Conservation (phyloP, 1,140 invertebrate genomes). For the Lepidurus arcticus region DNA sequence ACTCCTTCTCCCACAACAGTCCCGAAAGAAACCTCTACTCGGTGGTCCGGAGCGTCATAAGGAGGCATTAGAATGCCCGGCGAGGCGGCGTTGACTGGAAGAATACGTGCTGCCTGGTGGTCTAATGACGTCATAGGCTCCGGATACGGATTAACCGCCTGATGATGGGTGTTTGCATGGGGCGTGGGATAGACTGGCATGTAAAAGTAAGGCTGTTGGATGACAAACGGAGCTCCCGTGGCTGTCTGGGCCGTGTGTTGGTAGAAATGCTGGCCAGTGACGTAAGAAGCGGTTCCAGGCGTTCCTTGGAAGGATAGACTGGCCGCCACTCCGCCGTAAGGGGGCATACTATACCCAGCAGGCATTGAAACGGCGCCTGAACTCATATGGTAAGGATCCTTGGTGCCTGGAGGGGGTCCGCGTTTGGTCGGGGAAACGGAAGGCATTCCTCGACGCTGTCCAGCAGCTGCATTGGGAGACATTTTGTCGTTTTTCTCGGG, state of each 20-base stretch:
- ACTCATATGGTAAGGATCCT: background rate
- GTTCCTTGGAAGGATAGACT: background rate
- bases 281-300: background rate
- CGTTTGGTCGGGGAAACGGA: background rate
- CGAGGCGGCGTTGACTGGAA: background rate
- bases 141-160: background rate
- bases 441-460: background rate
- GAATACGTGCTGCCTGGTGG: background rate
- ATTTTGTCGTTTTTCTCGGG: background rate
- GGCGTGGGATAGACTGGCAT: background rate
- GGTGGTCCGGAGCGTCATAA: background rate
- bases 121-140: background rate
- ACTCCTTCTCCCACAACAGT: background rate
- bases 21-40: background rate
- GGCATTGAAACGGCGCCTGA: background rate
- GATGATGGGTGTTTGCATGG: background rate
- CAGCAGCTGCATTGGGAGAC: background rate
- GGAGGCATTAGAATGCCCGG: background rate
- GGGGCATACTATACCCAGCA: background rate
- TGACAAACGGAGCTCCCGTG: constrained; percentile 30
- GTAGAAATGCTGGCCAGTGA: constrained; percentile 21
- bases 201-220: constrained; percentile 29
- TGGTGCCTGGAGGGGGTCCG: background rate
- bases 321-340: background rate
- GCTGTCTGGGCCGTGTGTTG: constrained; percentile 28